Conservation (phyloP, 1,140 invertebrate genomes). For the Homalodisca vitripennis region DNA sequence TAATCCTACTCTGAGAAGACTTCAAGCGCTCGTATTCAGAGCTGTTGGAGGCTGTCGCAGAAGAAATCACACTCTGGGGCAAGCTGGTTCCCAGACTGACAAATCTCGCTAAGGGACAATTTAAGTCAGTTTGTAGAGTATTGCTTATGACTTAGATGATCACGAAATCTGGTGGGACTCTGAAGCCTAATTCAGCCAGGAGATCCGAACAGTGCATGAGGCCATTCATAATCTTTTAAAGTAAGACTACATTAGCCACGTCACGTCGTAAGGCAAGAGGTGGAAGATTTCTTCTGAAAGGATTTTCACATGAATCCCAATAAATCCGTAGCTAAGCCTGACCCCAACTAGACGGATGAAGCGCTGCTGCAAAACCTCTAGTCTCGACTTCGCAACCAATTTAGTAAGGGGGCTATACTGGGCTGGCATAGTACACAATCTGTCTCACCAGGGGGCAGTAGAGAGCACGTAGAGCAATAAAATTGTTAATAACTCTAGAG, state of each 20-base stretch:
- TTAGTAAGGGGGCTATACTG: neutral
- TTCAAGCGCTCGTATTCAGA: no score
- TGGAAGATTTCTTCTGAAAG: neutral
- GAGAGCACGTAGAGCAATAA: neutral
- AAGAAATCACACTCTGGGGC: no score
- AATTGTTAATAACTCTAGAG: neutral
- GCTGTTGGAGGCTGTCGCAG: no score
- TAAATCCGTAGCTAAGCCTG: neutral
- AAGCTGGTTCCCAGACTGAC: no score
- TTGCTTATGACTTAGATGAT: neutral
- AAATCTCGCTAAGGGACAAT: no score
- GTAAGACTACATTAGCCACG: neutral
- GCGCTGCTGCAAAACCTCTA: neutral
- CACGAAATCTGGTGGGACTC: no score
- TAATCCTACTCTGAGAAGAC: no score
- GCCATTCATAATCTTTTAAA: neutral
- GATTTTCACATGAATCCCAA: neutral
- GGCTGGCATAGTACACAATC: neutral
- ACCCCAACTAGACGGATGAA: neutral
- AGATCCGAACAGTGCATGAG: neutral
- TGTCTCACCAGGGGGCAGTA: slow-evolving; percentile 13
- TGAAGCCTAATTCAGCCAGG: neutral
- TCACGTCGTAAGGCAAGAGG: neutral
- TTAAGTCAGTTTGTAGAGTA: no score
- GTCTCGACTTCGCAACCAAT: no score